Evolutionary conservation across 2,888 invertebrate species (phyloP).

Genomic region (Tenthredo notha): DNA sequence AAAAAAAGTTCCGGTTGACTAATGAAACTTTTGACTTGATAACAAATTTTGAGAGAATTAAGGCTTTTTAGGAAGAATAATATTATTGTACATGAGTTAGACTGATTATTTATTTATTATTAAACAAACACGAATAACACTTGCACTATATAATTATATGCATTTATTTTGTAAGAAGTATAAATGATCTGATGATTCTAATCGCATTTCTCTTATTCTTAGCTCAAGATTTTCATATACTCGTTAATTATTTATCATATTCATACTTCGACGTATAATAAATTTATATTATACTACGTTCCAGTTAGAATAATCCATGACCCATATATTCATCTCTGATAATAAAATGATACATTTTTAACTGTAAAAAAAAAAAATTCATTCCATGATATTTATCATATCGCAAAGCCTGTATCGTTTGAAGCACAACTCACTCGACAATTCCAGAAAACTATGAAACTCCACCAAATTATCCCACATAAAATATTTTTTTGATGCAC

Average conservation of each 20-base stretch:
- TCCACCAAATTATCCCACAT: too few species aligned
- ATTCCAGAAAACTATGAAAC: too few species aligned
- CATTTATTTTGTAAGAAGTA: not conserved
- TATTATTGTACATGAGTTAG: slow-evolving; percentile 23
- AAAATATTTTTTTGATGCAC: too few species aligned
- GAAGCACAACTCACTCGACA: too few species aligned
- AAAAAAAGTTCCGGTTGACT: not conserved
- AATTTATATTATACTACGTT: not conserved
- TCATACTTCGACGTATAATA: not conserved
- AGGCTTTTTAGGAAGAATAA: slow-evolving; percentile 18
- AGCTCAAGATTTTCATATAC: slow-evolving; percentile 12
- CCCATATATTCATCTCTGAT: not conserved
- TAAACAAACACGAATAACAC: not conserved
- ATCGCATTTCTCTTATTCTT: not conserved
- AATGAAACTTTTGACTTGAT: not conserved
- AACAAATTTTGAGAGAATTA: slow-evolving; percentile 13
- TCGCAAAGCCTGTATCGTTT: too few species aligned
- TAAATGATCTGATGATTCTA: not conserved
- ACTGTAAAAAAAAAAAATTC: not conserved
- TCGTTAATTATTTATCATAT: not conserved
- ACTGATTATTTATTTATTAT: not conserved
- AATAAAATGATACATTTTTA: not conserved
- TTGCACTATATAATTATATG: not conserved
- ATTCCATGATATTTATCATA: too few species aligned
- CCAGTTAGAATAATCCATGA: not conserved